A percentile compares a stretch with the other conserved stretches of the same genome.
Evolutionary conservation across 2,113 vertebrate species (phyloP).

Genomic region (Pristiophorus japonicus): DNA sequence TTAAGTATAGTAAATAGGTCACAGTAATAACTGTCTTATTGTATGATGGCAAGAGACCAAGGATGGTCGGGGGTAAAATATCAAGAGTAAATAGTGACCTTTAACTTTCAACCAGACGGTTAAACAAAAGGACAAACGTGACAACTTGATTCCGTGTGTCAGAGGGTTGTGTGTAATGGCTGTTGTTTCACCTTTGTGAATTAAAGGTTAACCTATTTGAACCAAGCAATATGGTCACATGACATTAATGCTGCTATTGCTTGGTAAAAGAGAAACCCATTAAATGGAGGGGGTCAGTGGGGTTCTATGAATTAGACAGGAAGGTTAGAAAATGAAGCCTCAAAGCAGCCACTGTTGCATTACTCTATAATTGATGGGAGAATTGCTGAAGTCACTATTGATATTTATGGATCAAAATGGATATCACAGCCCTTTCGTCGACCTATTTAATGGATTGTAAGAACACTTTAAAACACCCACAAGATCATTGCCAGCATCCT

Average conservation of each 20-base stretch:
- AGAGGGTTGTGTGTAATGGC: background rate
- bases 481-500: background rate
- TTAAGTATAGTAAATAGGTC: background rate
- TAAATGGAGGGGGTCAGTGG: background rate
- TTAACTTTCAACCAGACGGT: background rate
- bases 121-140: background rate
- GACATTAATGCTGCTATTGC: background rate
- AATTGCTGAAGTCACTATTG: background rate
- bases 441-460: background rate
- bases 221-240: background rate
- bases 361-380: too few species aligned
- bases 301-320: background rate
- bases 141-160: background rate
- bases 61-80: background rate
- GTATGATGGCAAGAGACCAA: background rate
- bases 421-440: background rate
- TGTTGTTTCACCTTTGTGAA: background rate
- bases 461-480: background rate
- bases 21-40: background rate
- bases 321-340: background rate
- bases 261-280: background rate
- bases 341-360: background rate
- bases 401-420: background rate
- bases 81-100: background rate
- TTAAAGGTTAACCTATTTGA: background rate